Evolutionary conservation across 2,888 invertebrate genomes (phyloP).

Genomic region (Chrysolina americana): DNA sequence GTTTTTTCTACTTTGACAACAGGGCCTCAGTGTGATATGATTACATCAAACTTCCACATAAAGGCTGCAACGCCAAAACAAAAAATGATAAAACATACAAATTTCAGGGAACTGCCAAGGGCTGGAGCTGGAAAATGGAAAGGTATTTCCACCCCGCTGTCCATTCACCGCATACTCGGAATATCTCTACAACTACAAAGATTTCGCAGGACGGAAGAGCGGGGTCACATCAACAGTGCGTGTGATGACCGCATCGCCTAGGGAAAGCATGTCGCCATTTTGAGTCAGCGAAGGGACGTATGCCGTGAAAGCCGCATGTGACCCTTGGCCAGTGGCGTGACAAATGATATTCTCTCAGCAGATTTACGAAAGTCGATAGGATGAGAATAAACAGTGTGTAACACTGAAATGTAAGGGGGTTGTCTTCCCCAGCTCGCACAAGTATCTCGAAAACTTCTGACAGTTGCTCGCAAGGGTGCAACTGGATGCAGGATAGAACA

Average conservation of each 20-base stretch:
- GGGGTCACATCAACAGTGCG: conserved; percentile 13
- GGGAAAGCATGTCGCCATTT: conserved; percentile 13
- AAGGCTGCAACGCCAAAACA: no score
- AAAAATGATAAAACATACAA: not conserved
- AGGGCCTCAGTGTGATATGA: no score
- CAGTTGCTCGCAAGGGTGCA: no score
- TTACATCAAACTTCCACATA: no score
- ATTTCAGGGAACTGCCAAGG: not conserved
- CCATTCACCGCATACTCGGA: not conserved
- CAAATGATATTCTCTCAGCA: not conserved
- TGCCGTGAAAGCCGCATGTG: conserved; percentile 12
- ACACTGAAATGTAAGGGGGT: no score
- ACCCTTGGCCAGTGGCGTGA: conserved; percentile 1
- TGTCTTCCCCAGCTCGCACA: no score
- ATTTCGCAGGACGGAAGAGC: conserved; percentile 3
- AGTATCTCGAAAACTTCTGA: no score
- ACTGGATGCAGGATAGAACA: no score
- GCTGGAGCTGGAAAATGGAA: not conserved
- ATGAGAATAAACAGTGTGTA: not conserved
- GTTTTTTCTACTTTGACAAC: no score
- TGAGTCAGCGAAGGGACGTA: not conserved
- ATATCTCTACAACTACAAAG: not conserved
- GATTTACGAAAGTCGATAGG: no score
- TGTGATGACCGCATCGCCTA: conserved; percentile 20
- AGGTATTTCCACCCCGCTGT: not conserved